Evolutionary conservation across 2,888 invertebrate genomes (phyloP).

Genomic region (Oxytorus armatus): DNA sequence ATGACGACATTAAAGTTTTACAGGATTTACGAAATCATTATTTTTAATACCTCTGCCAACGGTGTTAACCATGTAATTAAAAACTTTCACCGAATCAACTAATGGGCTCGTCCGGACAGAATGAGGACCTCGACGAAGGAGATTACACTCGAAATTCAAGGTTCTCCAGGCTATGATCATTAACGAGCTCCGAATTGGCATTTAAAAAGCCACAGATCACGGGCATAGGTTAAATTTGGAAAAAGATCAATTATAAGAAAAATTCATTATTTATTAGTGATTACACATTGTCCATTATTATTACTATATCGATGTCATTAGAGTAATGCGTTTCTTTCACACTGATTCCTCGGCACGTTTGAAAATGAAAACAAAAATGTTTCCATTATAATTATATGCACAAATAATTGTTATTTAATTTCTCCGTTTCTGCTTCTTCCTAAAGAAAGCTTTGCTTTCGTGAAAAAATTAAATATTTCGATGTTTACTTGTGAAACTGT

Average conservation of each 20-base stretch:
- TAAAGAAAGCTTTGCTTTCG: too few relatives aligned
- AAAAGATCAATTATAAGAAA: neutral
- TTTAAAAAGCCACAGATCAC: neutral
- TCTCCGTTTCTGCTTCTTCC: too few relatives aligned
- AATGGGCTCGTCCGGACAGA: neutral
- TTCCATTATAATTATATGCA: too few relatives aligned
- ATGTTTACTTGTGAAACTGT: too few relatives aligned
- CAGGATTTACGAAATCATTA: neutral
- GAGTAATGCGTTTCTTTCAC: too few relatives aligned
- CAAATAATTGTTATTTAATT: too few relatives aligned
- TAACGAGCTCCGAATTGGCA: neutral
- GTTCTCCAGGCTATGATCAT: constrained; percentile 25
- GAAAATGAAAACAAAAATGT: too few relatives aligned
- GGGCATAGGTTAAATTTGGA: neutral
- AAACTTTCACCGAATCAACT: constrained; percentile 31
- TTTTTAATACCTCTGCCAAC: neutral
- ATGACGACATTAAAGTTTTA: neutral
- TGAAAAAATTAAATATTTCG: too few relatives aligned
- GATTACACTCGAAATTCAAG: constrained; percentile 8
- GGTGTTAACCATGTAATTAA: constrained; percentile 6
- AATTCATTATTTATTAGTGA: neutral
- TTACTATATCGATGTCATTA: too few relatives aligned
- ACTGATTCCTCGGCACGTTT: too few relatives aligned
- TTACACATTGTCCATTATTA: too few relatives aligned
- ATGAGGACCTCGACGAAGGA: neutral